phyloP scores from a whole-genome alignment of 2,888 invertebrate genomes.

The Drosophila diplacantha region DNA sequence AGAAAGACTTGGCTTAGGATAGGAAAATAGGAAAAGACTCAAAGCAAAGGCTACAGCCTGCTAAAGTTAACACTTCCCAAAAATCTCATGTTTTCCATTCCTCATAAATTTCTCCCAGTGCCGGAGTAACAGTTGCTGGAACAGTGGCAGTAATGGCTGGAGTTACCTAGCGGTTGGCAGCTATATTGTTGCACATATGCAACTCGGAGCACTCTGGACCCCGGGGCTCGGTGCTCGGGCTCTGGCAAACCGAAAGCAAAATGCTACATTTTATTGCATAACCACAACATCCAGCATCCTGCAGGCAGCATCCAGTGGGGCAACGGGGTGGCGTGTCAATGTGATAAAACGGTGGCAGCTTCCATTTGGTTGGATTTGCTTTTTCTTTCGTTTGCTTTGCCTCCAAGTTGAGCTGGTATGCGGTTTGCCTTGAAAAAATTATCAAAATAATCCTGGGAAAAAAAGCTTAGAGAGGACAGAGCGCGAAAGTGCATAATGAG shows the following conservation, averaged over 20 bases:
- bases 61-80: too few relatives aligned
- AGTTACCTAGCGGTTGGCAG: slow-evolving; percentile 47
- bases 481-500: slow-evolving; percentile 56
- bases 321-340: slow-evolving; percentile 19
- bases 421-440: slow-evolving; percentile 13
- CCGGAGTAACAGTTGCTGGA: slow-evolving; percentile 15
- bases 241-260: slow-evolving; percentile 44
- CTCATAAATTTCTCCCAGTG: slow-evolving; percentile 3
- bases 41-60: too few relatives aligned
- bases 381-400: slow-evolving; percentile 7
- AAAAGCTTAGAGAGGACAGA: slow-evolving; percentile 8
- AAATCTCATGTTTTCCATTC: too few relatives aligned
- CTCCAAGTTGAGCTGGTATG: slow-evolving; percentile 30
- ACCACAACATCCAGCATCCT: slow-evolving; percentile 55
- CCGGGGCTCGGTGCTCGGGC: background rate
- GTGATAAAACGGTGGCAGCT: slow-evolving; percentile 36
- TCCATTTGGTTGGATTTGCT: slow-evolving; percentile 23
- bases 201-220: slow-evolving; percentile 38
- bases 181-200: slow-evolving; percentile 60
- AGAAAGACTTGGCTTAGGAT: too few relatives aligned
- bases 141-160: slow-evolving; percentile 8
- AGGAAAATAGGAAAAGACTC: too few relatives aligned
- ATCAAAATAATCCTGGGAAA: slow-evolving; percentile 36
- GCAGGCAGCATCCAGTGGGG: slow-evolving; percentile 7
- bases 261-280: slow-evolving; percentile 60